Base-by-base conservation (phyloP, 2,888 invertebrate genomes). In the Punctoribates punctum region DNA sequence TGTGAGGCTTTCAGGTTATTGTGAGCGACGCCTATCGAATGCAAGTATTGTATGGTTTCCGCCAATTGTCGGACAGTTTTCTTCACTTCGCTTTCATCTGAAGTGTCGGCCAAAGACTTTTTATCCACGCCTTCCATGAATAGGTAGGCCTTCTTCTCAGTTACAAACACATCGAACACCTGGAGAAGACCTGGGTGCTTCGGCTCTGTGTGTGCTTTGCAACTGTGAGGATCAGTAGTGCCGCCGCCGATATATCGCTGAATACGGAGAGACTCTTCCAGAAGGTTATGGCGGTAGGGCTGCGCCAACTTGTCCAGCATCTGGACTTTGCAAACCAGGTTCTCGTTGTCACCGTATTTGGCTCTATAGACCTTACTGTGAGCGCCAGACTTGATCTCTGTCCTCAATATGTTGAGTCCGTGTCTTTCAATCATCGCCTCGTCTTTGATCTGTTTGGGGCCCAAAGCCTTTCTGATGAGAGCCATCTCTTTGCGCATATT, bases 401-500 rank as follows among this genome's bases (percentile, higher is more conserved):
- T 42, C 20, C 70, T 27, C 42, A 23, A 6, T 5, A 70, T 29
- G 8, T 13, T 17, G 13, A 42, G 38, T 3, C 46, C 46, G 6
- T 70, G 70, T 3, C 70, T 17, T 20, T 38, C 38, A 20, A 70
- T 17, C 42, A 42, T 9, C 0, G 1, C 70, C 20, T 70, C 70
- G 20, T 70, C 70, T 70, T 20, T 70, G 70, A 70, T 38, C 23
- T 17, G 42, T 20, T 70, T 70, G 2, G 70, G 42, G 8, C 34
- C 70, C 38, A 42, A 34, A 13, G 3, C 1, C 42, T 42, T 70
- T 13, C 20, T 42, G 1, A 70, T 38, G 13, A 70, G 17, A 5
- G 70, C 70, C 70, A 70, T 42, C 46, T 70, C 70, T 46, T 70
- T 70, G 23, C 70, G 20, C 38, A 70, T 70, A 46, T 42, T 70